Conservation (phyloP, 2,113 vertebrate genomes). For the Arenaria interpres region DNA sequence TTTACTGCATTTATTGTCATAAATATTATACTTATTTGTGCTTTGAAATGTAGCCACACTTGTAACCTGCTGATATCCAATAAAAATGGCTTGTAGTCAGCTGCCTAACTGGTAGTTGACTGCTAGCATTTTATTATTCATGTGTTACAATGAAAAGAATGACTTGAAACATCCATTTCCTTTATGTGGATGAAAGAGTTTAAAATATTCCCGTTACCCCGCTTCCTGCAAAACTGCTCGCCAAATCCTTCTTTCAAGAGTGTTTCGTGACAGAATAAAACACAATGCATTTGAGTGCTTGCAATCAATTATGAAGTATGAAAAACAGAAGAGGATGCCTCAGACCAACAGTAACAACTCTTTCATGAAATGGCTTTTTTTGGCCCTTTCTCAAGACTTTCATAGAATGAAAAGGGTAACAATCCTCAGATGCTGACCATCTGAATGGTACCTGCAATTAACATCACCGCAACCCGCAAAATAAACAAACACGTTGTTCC, state of each 20-base stretch:
- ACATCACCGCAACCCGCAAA: neutral
- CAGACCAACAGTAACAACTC: neutral
- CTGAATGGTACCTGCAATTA: neutral
- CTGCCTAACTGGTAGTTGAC: neutral
- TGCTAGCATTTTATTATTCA: neutral
- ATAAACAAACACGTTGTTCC: neutral
- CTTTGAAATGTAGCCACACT: neutral
- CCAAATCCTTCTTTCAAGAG: neutral
- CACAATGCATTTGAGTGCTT: neutral
- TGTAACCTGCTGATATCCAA: neutral
- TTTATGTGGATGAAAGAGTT: neutral
- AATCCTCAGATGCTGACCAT: neutral
- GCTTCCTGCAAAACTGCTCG: neutral
- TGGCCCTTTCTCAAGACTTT: neutral
- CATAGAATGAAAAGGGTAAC: neutral
- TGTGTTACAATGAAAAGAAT: neutral
- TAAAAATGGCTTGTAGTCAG: neutral
- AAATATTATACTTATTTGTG: neutral
- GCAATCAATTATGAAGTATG: neutral
- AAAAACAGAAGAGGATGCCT: neutral
- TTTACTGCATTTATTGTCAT: neutral
- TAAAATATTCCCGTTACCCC: neutral
- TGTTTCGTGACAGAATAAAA: neutral
- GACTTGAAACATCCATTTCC: neutral
- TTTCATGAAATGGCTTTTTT: neutral